Conservation (phyloP, 2,797 vertebrate species). For the Thripadectes ignobilis region DNA sequence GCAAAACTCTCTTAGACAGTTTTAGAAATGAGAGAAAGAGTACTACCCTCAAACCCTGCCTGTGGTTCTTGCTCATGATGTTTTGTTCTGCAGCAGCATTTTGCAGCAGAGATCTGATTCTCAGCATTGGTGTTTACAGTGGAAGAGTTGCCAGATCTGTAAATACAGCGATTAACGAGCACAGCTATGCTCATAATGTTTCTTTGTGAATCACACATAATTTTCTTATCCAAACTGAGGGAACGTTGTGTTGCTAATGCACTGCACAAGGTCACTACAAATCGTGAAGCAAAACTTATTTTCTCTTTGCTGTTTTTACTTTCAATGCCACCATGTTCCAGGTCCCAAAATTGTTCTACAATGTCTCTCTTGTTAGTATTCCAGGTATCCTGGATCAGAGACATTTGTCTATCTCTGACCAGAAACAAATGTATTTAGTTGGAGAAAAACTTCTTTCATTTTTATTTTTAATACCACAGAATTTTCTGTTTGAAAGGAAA, state of each 20-base stretch:
- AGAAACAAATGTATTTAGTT: neutral
- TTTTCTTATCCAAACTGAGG: conserved; percentile 45
- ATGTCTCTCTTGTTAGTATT: neutral
- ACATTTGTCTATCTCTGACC: neutral
- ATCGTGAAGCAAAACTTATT: neutral
- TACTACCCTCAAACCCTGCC: neutral
- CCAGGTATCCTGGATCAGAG: neutral
- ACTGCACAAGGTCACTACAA: conserved; percentile 14
- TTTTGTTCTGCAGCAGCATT: neutral
- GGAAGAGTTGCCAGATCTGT: conserved; percentile 9
- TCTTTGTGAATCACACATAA: neutral
- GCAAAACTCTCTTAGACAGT: neutral
- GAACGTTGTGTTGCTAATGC: conserved; percentile 4
- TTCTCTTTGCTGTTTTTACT: conserved; percentile 8
- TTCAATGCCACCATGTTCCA: neutral
- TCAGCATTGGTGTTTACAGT: neutral
- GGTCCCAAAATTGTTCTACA: neutral
- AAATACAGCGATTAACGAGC: neutral
- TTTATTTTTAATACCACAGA: neutral
- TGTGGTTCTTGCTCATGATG: neutral
- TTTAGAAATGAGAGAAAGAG: neutral
- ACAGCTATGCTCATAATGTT: conserved; percentile 12
- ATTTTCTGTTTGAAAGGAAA: neutral
- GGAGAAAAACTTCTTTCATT: neutral
- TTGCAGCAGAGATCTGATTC: neutral